Evolutionary conservation across 2,888 invertebrate species (phyloP), one percentile per base, ranked within the genome.

Genomic region (Phytoseiulus persimilis): DNA sequence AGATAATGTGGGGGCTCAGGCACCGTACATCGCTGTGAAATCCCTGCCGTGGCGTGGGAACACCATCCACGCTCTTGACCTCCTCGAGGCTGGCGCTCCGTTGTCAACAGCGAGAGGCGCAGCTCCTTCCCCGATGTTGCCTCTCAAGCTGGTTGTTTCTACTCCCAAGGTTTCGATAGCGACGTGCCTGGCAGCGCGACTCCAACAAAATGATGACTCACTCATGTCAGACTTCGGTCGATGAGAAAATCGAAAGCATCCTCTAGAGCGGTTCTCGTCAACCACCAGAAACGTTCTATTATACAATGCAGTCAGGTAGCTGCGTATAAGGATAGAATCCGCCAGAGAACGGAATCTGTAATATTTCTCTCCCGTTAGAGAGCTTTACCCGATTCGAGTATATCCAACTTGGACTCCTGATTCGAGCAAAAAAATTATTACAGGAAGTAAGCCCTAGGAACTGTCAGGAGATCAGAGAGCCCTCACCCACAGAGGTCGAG

Each of bases 21-120:
- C 87, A 87, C 87, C 87, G 45, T 33, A 87, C 33, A 87, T 33
- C 39, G 87, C 32, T 87, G 87, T 33, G 87, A 87, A 87, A 3
- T 87, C 39, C n/a, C 87, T 18, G n/a, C 32, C 87, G 39, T 45
- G 39, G 32, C 33, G 32, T 33, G 45, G 18, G 87, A 14, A 23
- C 87, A 87, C 87, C 87, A 87, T 87, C 87, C 87, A 87, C n/a
- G 87, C 39, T 33, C 87, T 87, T 65, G 65, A n/a, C n/a, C n/a
- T 65, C 65, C 18, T 65, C 65, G 65, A 65, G 28, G 23, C 65
- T 23, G 65, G 18, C 65, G 65, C 9, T 14, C 18, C 18, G 5
- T 65, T 65, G 65, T 65, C 65, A 28, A 2, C 65, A 28, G 18
- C 65, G 1, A 65, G 18, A 65, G 65, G 65, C 65, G 28, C 28